Conservation (phyloP, 2,888 invertebrate species). For the Parnassius mnemosyne region DNA sequence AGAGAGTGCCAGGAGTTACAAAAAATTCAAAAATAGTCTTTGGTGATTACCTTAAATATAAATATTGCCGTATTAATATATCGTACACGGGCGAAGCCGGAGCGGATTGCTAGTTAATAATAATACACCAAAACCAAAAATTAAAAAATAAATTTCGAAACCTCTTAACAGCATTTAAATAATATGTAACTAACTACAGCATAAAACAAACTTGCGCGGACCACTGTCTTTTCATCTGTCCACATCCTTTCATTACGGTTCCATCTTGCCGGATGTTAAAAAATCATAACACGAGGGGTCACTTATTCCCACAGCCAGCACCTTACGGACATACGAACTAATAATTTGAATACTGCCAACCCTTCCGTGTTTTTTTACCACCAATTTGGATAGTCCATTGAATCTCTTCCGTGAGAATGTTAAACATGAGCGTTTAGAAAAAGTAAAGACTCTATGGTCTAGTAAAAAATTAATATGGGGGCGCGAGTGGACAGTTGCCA, state of each 20-base stretch:
- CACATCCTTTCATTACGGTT: slow-evolving; percentile 66
- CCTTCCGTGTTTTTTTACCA: slow-evolving; percentile 73
- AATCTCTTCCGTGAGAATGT: slow-evolving; percentile 76
- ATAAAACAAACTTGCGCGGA: slow-evolving; percentile 10
- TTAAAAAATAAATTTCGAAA: no score
- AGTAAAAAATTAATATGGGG: slow-evolving; percentile 63
- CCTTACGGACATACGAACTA: slow-evolving; percentile 73
- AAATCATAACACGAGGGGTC: slow-evolving; percentile 65
- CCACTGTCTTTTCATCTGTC: slow-evolving; percentile 53
- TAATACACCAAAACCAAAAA: no score
- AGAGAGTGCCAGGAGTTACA: no score
- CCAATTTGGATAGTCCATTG: slow-evolving; percentile 59
- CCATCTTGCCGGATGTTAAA: slow-evolving; percentile 76
- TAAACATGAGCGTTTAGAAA: slow-evolving; percentile 70
- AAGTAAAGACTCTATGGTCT: slow-evolving; percentile 48
- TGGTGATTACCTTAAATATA: no score
- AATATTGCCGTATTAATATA: no score
- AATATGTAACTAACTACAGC: background rate
- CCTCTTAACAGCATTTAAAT: no score
- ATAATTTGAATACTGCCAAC: slow-evolving; percentile 72
- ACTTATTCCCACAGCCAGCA: slow-evolving; percentile 73
- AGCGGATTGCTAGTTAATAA: no score
- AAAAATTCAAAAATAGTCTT: no score
- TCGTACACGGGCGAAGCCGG: no score
- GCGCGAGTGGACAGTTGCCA: slow-evolving; percentile 72